Percentiles rank a stretch among this genome's conserved stretches.
Evolutionary conservation across 2,113 vertebrate species (phyloP).

Genomic region (Camarhynchus parvulus): DNA sequence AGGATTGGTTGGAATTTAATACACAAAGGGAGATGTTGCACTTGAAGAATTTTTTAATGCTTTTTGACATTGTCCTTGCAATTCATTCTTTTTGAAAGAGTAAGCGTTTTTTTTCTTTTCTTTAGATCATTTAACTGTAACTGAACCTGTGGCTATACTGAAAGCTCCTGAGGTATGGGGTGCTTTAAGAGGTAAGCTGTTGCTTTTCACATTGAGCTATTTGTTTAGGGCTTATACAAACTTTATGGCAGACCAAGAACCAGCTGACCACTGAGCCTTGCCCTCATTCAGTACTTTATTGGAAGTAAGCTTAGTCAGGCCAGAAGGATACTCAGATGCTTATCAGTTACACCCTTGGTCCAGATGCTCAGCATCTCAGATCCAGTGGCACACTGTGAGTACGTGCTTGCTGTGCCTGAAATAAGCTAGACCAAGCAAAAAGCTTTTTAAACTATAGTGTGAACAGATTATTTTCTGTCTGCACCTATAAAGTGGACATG

Average conservation of each 20-base stretch:
- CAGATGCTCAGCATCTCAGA: neutral
- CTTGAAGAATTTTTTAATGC: neutral
- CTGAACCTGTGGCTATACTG: conserved; percentile 78
- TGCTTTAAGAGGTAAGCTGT: conserved; percentile 86
- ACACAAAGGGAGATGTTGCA: neutral
- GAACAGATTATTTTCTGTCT: neutral
- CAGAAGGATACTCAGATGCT: neutral
- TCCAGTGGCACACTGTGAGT: neutral
- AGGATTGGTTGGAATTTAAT: neutral
- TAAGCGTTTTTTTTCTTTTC: neutral
- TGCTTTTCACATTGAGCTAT: neutral
- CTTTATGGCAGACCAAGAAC: neutral
- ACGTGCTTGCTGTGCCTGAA: neutral
- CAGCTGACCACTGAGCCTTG: neutral
- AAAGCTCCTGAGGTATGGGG: conserved; percentile 93
- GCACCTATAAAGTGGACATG: neutral
- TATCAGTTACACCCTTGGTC: neutral
- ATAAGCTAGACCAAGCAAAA: neutral
- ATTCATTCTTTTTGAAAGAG: neutral
- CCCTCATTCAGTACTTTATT: neutral
- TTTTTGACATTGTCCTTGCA: neutral
- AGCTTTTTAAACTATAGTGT: neutral
- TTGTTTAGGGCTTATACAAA: neutral
- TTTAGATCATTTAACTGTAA: conserved; percentile 85
- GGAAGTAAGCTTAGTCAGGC: neutral